Evolutionary conservation across 2,888 invertebrate species (phyloP).

Genomic region (Strigamia maritima): DNA sequence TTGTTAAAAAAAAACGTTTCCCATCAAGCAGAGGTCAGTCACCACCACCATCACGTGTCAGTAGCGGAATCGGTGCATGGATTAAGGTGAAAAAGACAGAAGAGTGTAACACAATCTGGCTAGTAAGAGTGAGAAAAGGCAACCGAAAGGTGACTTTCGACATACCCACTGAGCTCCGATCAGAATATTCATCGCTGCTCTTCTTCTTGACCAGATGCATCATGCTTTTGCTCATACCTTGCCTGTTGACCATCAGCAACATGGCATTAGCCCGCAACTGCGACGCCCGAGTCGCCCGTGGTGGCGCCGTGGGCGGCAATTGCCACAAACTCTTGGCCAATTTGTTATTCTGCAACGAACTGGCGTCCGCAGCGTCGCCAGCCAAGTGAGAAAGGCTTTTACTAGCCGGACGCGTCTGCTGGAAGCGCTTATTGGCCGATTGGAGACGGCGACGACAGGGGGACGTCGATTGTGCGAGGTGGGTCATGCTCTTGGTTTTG

Average conservation of each 20-base stretch:
- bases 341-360: background rate
- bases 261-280: constrained; percentile 44
- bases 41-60: constrained; percentile 46
- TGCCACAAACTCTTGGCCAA: constrained; percentile 44
- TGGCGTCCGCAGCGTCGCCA: background rate
- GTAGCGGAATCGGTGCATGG: constrained; percentile 43
- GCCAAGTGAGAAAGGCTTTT: constrained; percentile 41
- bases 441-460: constrained; percentile 41
- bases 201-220: constrained; percentile 52
- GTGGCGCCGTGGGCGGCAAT: constrained; percentile 40
- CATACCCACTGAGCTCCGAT: constrained; percentile 1
- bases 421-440: constrained; percentile 21
- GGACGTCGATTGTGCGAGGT: constrained; percentile 43
- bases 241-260: background rate
- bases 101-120: background rate
- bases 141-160: constrained; percentile 39
- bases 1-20: constrained; percentile 54
- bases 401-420: constrained; percentile 38
- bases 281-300: constrained; percentile 44
- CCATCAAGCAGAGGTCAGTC: constrained; percentile 49
- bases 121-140: constrained; percentile 44
- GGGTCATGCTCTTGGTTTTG: constrained; percentile 46
- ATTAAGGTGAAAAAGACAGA: background rate
- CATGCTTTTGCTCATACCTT: constrained; percentile 52
- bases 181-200: constrained; percentile 40